Conservation (phyloP, 2,797 vertebrate genomes). For the Ammospiza maritima region DNA sequence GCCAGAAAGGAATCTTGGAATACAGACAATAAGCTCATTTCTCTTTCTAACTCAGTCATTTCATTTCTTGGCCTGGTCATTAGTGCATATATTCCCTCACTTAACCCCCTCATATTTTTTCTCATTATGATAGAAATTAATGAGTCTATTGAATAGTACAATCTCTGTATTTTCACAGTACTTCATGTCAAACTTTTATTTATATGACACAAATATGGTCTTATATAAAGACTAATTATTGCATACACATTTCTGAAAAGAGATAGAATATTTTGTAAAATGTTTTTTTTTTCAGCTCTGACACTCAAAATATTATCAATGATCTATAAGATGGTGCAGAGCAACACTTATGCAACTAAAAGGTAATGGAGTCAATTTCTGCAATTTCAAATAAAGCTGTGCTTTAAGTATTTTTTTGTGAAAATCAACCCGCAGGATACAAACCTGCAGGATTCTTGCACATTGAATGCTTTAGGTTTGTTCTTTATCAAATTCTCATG, state of each 20-base stretch:
- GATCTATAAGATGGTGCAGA: constrained; percentile 94
- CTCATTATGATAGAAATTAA: background rate
- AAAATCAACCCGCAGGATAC: background rate
- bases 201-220: background rate
- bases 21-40: background rate
- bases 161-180: background rate
- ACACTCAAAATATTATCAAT: constrained; percentile 89
- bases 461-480: background rate
- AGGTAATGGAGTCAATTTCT: constrained; percentile 79
- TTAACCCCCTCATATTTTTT: background rate
- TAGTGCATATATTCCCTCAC: background rate
- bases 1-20: constrained; percentile 21
- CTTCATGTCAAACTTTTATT: background rate
- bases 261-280: background rate
- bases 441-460: background rate
- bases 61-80: constrained; percentile 6
- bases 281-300: constrained; percentile 81
- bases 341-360: constrained; percentile 93
- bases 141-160: background rate
- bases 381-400: background rate
- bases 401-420: background rate
- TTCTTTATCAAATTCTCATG: background rate
- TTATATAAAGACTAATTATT: background rate
- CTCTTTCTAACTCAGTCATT: constrained; percentile 10
- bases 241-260: background rate